Evolutionary conservation across 2,888 invertebrate species (phyloP).

Genomic region (Mantis religiosa): DNA sequence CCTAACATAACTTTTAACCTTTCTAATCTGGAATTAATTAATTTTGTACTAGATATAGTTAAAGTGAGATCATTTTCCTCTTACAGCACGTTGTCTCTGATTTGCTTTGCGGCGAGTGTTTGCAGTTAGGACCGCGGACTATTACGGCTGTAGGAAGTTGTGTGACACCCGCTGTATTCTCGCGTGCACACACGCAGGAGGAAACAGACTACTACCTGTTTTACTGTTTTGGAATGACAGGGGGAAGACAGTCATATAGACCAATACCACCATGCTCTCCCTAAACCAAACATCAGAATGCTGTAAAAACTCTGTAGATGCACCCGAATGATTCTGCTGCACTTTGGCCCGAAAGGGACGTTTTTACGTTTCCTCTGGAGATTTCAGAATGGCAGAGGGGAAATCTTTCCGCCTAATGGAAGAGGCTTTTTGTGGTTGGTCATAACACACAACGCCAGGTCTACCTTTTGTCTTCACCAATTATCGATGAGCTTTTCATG

Average conservation of each 20-base stretch:
- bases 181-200: background rate
- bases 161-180: background rate
- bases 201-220: background rate
- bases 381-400: background rate
- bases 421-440: background rate
- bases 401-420: background rate
- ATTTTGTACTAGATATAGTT: too few species aligned
- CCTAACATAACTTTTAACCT: too few species aligned
- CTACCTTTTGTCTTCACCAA: background rate
- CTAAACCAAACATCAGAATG: conserved; percentile 8
- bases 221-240: conserved; percentile 11
- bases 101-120: too few species aligned
- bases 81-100: too few species aligned
- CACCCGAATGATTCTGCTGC: background rate
- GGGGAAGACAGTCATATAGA: background rate
- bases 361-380: background rate
- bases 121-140: background rate
- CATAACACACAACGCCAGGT: background rate
- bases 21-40: too few species aligned
- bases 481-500: background rate
- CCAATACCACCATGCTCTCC: background rate
- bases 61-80: too few species aligned
- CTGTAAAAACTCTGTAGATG: background rate
- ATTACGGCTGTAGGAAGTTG: background rate
- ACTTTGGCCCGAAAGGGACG: background rate